A percentile compares a stretch with the other conserved stretches of the same genome.
Conservation (phyloP, 2,888 invertebrate genomes). For the Galerucella calmariensis region DNA sequence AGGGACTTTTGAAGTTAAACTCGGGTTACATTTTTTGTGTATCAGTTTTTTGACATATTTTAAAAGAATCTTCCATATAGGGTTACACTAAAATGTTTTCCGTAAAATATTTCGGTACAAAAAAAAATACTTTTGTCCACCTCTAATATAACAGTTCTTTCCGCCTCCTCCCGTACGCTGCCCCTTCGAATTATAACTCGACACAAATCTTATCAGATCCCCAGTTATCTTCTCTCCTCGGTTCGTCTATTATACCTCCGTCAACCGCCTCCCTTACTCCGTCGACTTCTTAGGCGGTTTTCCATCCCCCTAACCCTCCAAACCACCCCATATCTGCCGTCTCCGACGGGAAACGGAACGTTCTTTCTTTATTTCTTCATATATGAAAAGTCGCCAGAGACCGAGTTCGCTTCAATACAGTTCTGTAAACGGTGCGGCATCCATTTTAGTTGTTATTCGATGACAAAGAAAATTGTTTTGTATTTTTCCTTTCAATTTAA, state of each 20-base stretch:
- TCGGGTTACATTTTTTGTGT: too few relatives aligned
- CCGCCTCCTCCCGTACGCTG: conserved; percentile 40
- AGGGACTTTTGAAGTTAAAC: background rate
- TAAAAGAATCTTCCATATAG: too few relatives aligned
- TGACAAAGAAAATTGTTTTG: conserved; percentile 9
- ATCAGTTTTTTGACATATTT: too few relatives aligned
- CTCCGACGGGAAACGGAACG: conserved; percentile 20
- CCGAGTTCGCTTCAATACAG: conserved; percentile 12
- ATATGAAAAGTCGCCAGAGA: conserved; percentile 20
- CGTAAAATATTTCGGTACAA: background rate
- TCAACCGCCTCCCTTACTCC: conserved; percentile 34
- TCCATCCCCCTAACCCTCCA: conserved; percentile 19
- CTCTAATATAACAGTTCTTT: conserved; percentile 45
- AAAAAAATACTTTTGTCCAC: conserved; percentile 8
- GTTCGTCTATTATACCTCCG: conserved; percentile 49
- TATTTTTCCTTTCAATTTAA: background rate
- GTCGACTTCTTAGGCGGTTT: conserved; percentile 14
- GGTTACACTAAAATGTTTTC: background rate
- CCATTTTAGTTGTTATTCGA: conserved; percentile 21
- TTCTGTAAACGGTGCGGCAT: conserved; percentile 13
- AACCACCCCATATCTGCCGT: conserved; percentile 32
- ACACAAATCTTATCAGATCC: conserved; percentile 57
- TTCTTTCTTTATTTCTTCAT: conserved; percentile 27
- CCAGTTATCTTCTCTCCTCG: conserved; percentile 53
- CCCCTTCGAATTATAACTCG: conserved; percentile 54